These are phyloP conservation scores for Cheilosia soror DNA, from an alignment of 2,888 invertebrate genomes.

Conservation along the genomic window DNA sequence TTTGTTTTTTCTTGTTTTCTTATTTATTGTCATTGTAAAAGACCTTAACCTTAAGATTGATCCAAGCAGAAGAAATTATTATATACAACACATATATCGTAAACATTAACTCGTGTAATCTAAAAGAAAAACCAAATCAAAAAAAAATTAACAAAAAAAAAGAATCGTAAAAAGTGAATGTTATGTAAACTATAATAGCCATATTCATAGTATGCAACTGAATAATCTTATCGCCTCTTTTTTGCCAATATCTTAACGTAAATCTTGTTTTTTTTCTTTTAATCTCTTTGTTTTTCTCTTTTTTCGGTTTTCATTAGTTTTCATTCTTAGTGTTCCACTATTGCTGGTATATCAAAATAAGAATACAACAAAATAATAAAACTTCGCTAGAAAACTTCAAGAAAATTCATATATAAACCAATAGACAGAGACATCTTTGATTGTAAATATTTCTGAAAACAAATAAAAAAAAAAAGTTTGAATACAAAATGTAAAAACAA, in stretches of 20 bases:
- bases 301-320: slow-evolving; percentile 40
- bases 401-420: slow-evolving; percentile 29
- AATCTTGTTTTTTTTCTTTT: slow-evolving; percentile 40
- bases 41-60: slow-evolving; percentile 46
- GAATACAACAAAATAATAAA: slow-evolving; percentile 31
- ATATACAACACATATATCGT: slow-evolving; percentile 68
- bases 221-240: slow-evolving; percentile 74
- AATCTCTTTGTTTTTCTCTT: slow-evolving; percentile 14
- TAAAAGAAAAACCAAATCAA: slow-evolving; percentile 60
- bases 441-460: slow-evolving; percentile 67
- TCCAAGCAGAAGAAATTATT: slow-evolving; percentile 50
- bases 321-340: slow-evolving; percentile 66
- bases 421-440: slow-evolving; percentile 52
- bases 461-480: slow-evolving; percentile 41
- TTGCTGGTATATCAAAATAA: slow-evolving; percentile 64
- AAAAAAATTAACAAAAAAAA: slow-evolving; percentile 12
- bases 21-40: slow-evolving; percentile 35
- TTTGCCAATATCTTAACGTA: slow-evolving; percentile 73
- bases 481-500: slow-evolving; percentile 25
- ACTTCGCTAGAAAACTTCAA: slow-evolving; percentile 62
- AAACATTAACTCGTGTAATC: slow-evolving; percentile 71
- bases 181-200: slow-evolving; percentile 71
- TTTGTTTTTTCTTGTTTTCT: neutral
- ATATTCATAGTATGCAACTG: slow-evolving; percentile 72
- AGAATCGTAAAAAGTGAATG: slow-evolving; percentile 50